phyloP scores from a whole-genome alignment of 2,797 vertebrate genomes.

The Schizopygopsis pylzovi region DNA sequence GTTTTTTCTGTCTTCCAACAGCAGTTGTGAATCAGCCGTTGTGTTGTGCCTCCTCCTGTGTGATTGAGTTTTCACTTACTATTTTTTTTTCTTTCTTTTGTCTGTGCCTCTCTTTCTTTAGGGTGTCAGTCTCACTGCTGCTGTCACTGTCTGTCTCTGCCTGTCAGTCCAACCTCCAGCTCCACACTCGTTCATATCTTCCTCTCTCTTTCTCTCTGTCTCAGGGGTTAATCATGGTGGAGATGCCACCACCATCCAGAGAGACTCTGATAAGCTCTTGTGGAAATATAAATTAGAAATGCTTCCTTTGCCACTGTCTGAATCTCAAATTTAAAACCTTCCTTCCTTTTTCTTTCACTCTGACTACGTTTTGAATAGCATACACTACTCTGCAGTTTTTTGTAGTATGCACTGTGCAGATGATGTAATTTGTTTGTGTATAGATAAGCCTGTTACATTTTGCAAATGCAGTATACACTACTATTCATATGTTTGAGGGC shows the following conservation, averaged over 20 bases:
- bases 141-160: constrained; percentile 62
- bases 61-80: constrained; percentile 57
- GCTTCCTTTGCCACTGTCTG: not conserved
- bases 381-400: not conserved
- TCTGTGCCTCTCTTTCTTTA: constrained; percentile 68
- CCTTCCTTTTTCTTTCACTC: not conserved
- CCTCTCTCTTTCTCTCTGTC: constrained; percentile 5
- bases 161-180: constrained; percentile 47
- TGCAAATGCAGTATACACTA: not conserved
- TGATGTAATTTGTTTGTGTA: not conserved
- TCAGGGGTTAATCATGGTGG: constrained; percentile 26
- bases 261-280: constrained; percentile 11
- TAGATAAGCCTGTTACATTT: not conserved
- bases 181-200: constrained; percentile 24
- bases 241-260: constrained; percentile 23
- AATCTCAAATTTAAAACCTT: not conserved
- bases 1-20: no score
- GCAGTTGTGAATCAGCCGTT: constrained; percentile 66
- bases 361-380: not conserved
- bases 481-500: not conserved
- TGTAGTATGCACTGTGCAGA: not conserved
- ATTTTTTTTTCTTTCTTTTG: constrained; percentile 43
- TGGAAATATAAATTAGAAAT: constrained; percentile 28
- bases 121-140: constrained; percentile 63
- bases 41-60: constrained; percentile 59